phyloP scores from a whole-genome alignment of 2,113 vertebrate genomes.

The Dromiciops gliroides region DNA sequence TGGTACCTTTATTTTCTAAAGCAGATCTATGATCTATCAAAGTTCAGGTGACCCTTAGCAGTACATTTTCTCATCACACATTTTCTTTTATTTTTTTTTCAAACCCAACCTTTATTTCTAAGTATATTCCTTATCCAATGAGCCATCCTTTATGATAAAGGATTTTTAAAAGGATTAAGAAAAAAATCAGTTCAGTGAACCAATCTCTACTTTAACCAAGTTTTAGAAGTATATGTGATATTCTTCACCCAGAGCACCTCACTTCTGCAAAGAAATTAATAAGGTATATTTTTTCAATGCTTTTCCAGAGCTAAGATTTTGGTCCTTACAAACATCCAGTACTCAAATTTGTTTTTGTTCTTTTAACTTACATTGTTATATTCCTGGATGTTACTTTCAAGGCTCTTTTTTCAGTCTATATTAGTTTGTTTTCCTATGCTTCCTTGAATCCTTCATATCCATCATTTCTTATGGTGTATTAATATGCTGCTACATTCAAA shows the following conservation, averaged over 20 bases:
- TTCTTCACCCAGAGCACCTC: background rate
- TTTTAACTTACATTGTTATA: background rate
- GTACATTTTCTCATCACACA: background rate
- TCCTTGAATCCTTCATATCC: background rate
- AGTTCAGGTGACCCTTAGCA: background rate
- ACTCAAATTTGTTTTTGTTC: background rate
- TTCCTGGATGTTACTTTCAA: background rate
- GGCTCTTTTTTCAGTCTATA: background rate
- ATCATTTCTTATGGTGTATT: background rate
- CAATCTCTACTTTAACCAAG: background rate
- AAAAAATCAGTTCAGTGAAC: background rate
- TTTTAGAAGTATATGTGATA: background rate
- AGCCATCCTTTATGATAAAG: background rate
- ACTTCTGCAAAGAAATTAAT: background rate
- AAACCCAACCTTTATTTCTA: background rate
- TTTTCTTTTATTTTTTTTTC: background rate
- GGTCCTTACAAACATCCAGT: background rate
- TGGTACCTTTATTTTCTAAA: background rate
- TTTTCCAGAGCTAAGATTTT: background rate
- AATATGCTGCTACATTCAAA: background rate
- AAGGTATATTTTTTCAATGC: background rate
- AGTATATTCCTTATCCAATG: background rate
- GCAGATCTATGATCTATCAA: background rate
- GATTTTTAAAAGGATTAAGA: background rate
- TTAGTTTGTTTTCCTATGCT: background rate